phyloP scores from a whole-genome alignment of 2,797 vertebrate genomes.

The Sandelia bainsii region DNA sequence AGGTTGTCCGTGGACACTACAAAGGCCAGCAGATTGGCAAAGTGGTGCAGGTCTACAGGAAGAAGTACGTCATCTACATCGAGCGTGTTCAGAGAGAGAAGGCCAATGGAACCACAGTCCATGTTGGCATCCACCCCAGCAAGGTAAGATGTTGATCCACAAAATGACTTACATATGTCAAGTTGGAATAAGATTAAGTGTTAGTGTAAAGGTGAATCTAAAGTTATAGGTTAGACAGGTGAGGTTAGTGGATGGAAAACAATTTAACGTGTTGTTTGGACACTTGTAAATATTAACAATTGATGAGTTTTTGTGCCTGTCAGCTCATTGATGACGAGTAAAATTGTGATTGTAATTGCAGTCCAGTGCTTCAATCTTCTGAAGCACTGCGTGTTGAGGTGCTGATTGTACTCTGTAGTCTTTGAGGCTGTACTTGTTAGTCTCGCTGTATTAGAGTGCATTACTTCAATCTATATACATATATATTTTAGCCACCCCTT shows the following conservation, averaged over 20 bases:
- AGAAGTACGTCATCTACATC: constrained; percentile 96
- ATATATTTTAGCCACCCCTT: too few relatives aligned
- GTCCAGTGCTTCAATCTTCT: too few relatives aligned
- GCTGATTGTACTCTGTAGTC: too few relatives aligned
- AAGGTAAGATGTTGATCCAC: constrained; percentile 83
- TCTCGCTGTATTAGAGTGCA: too few relatives aligned
- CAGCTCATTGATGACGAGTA: neutral
- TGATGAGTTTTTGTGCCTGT: neutral
- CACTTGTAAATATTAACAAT: neutral
- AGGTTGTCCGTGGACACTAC: constrained; percentile 95
- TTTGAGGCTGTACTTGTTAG: too few relatives aligned
- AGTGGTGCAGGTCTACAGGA: constrained; percentile 96
- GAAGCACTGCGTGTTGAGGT: too few relatives aligned
- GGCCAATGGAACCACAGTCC: constrained; percentile 95
- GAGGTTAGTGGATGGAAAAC: neutral
- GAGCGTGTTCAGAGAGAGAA: constrained; percentile 96
- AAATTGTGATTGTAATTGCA: neutral
- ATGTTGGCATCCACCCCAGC: constrained; percentile 95
- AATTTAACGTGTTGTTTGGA: neutral
- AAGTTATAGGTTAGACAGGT: neutral
- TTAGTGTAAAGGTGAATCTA: neutral
- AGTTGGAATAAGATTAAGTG: neutral
- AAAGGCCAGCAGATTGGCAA: constrained; percentile 98
- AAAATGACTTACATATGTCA: neutral
- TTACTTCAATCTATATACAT: too few relatives aligned